Evolutionary conservation across 2,113 vertebrate species (phyloP).

Genomic region (Festucalex cinctus): DNA sequence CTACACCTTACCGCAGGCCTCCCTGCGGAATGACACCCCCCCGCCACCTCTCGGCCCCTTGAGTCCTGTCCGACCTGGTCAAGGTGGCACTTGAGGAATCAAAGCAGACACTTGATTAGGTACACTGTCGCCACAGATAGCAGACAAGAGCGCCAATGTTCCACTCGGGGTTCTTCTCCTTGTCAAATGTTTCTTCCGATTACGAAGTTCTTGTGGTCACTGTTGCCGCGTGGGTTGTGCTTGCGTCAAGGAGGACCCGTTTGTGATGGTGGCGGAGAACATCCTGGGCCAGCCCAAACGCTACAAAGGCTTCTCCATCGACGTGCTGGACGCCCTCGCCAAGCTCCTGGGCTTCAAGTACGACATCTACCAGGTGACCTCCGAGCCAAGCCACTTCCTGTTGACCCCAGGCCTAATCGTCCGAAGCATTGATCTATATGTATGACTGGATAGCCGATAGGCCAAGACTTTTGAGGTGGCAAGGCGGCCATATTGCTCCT

Average conservation of each 20-base stretch:
- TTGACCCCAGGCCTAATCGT: too few relatives aligned
- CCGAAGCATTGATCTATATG: too few relatives aligned
- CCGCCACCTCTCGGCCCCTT: neutral
- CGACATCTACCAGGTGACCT: constrained; percentile 85
- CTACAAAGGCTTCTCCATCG: constrained; percentile 97
- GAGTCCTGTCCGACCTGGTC: neutral
- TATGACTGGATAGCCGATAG: too few relatives aligned
- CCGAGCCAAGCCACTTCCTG: neutral
- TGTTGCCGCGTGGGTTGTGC: too few relatives aligned
- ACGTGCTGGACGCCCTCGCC: constrained; percentile 91
- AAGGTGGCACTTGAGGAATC: neutral
- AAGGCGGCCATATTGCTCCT: too few relatives aligned
- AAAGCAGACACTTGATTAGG: neutral
- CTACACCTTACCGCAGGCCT: neutral
- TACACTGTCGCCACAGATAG: neutral
- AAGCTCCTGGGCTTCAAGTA: constrained; percentile 96
- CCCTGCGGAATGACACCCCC: neutral
- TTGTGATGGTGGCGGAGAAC: constrained; percentile 98
- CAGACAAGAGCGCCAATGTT: neutral
- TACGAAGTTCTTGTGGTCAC: too few relatives aligned
- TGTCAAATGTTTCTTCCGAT: too few relatives aligned
- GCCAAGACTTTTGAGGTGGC: too few relatives aligned
- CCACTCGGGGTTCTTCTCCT: neutral
- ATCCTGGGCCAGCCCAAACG: constrained; percentile 96
- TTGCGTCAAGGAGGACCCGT: constrained; percentile 99